phyloP scores from a whole-genome alignment of 2,113 vertebrate species.

The Paralichthys olivaceus region DNA sequence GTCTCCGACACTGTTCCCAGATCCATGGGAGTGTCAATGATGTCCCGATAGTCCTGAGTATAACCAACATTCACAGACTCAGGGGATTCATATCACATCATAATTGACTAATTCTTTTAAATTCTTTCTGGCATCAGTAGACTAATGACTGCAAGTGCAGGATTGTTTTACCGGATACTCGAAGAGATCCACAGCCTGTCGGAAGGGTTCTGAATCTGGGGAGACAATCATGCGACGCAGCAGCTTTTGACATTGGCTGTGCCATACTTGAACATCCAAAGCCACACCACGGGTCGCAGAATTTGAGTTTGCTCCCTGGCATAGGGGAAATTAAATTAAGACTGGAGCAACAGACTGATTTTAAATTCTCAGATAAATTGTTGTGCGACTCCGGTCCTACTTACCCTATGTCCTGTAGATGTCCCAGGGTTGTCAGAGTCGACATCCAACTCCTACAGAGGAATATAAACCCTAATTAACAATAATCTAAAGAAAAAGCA shows the following conservation, averaged over 20 bases:
- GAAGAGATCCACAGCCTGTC: conserved; percentile 91
- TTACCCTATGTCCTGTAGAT: conserved; percentile 90
- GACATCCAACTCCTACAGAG: conserved; percentile 87
- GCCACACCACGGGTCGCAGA: conserved; percentile 75
- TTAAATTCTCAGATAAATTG: background rate
- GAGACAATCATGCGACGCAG: conserved; percentile 89
- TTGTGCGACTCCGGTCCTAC: conserved; percentile 15
- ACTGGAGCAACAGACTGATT: background rate
- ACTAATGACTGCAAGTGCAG: background rate
- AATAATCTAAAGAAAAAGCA: background rate
- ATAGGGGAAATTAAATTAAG: background rate
- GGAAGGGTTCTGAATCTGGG: conserved; percentile 92
- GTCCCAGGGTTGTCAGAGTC: conserved; percentile 97
- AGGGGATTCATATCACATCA: background rate
- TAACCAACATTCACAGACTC: background rate
- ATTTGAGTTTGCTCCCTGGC: conserved; percentile 44
- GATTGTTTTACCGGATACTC: conserved; percentile 86
- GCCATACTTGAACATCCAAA: conserved; percentile 87
- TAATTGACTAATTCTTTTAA: background rate
- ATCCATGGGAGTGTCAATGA: conserved; percentile 96
- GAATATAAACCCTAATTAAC: background rate
- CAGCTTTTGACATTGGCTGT: conserved; percentile 88
- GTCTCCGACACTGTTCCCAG: conserved; percentile 94
- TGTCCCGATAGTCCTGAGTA: conserved; percentile 91
- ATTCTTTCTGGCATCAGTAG: background rate